phyloP scores from a whole-genome alignment of 2,888 invertebrate genomes.

The Ctena decussata region DNA sequence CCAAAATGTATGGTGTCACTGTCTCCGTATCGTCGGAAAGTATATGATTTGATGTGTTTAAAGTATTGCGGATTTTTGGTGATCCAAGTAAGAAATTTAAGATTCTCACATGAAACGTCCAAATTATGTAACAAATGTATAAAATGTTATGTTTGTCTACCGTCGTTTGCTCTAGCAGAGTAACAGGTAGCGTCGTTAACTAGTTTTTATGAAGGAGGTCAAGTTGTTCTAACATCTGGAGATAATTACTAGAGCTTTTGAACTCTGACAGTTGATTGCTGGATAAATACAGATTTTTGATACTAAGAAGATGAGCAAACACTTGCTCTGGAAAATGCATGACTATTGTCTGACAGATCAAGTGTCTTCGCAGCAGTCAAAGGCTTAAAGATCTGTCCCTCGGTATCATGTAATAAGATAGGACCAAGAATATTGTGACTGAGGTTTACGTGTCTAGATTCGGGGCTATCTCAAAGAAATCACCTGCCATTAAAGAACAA shows the following conservation, averaged over 20 bases:
- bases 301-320: background rate
- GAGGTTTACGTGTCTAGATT: constrained; percentile 25
- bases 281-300: constrained; percentile 35
- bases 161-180: background rate
- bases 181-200: background rate
- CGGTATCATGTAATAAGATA: background rate
- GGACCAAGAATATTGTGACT: constrained; percentile 37
- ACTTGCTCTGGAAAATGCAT: background rate
- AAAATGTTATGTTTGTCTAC: background rate
- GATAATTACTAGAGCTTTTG: too few species aligned
- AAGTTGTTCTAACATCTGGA: background rate
- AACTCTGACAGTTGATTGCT: constrained; percentile 8
- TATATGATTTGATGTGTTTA: constrained; percentile 15
- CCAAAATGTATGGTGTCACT: too few species aligned
- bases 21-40: background rate
- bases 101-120: constrained; percentile 11
- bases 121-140: constrained; percentile 43
- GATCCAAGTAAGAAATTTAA: constrained; percentile 37
- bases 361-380: background rate
- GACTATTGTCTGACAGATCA: background rate
- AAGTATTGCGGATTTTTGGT: constrained; percentile 8
- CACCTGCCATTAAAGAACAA: background rate
- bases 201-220: background rate
- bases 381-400: constrained; percentile 15
- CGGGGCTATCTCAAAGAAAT: constrained; percentile 1